Conservation (phyloP, 1,140 invertebrate species). For the Thrips palmi region DNA sequence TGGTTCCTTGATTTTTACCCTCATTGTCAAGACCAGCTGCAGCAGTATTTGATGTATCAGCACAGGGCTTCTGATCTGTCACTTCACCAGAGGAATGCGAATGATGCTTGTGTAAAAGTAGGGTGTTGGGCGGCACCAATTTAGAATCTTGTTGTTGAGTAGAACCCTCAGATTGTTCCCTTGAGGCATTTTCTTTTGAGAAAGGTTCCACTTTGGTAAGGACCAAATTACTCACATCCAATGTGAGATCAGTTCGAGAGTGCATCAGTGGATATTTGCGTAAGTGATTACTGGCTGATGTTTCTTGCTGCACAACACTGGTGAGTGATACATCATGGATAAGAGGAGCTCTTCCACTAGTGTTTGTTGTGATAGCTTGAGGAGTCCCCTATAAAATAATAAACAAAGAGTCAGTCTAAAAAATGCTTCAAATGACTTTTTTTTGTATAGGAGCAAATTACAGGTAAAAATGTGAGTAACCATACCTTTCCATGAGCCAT, state of each 20-base stretch:
- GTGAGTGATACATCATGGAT: not conserved
- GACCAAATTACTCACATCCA: conserved; percentile 1
- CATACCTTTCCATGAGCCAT: no score
- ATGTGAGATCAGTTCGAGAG: conserved; percentile 1
- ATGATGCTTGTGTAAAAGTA: conserved; percentile 4
- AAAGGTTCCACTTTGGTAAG: no score
- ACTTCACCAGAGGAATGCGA: conserved; percentile 47
- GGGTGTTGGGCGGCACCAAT: not conserved
- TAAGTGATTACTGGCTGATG: not conserved
- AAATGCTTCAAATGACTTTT: conserved; percentile 1
- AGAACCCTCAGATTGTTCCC: not conserved
- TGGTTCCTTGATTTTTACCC: conserved; percentile 31
- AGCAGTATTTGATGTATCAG: conserved; percentile 5
- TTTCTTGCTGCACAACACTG: not conserved
- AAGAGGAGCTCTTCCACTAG: not conserved
- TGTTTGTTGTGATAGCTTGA: not conserved
- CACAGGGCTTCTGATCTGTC: conserved; percentile 20
- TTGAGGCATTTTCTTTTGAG: no score
- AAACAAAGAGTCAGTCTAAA: not conserved
- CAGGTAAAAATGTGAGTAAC: no score
- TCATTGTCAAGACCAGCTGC: not conserved
- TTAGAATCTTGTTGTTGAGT: not conserved
- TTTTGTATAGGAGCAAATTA: conserved; percentile 11
- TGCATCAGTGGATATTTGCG: conserved; percentile 3
- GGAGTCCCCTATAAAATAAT: not conserved